Base-by-base conservation (phyloP, 23 tunicate species). In the Trididemnum nubilum region DNA sequence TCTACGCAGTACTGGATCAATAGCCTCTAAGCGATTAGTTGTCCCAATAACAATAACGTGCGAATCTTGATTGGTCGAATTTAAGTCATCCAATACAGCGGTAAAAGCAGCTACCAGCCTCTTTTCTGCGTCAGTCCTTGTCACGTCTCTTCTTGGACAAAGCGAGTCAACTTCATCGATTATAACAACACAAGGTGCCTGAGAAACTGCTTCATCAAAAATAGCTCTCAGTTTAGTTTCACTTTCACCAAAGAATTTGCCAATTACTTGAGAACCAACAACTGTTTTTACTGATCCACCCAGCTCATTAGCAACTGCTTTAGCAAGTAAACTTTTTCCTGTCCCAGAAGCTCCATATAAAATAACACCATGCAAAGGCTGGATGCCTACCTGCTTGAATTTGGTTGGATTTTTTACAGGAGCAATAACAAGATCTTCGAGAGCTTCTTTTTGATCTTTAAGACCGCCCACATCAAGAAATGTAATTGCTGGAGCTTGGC, bases 331-430 rank as follows among this genome's bases (percentile, higher is more conserved):
- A 31, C 87, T 85, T 84, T 93, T 93, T 27, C 98, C 98, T 3
- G 98, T 93, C 2, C 98, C 98, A 22, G 98, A 82, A 18, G 87
- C 86, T 21, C 98, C 98, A 84, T 83, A 72, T 2, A 93, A 72
- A 23, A 93, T 30, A 28, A 93, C 50, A 35, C 97, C 97, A 23
- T 79, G 80, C 33, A 78, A 23, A 36, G 97, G 90, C 22, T 57
- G 63, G 4, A 91, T 61, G 19, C 94, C 94, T 33, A 84, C 49
- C n/a, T 40, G 54, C 18, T 73, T 76, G 25, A 80, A 90, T 33
- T 44, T 35, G 0, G 38, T 58, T 0, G 90, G 90, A 81, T 76
- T 74, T 54, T 51, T 51, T 35, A 82, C 30, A 1, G 97, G 90
- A 7, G 61, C 36, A 26, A 86, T 72, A 1, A 85, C 83, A 0